Evolutionary conservation across 2,888 invertebrate species (phyloP).

Genomic region (Lasioglossum villosulum): DNA sequence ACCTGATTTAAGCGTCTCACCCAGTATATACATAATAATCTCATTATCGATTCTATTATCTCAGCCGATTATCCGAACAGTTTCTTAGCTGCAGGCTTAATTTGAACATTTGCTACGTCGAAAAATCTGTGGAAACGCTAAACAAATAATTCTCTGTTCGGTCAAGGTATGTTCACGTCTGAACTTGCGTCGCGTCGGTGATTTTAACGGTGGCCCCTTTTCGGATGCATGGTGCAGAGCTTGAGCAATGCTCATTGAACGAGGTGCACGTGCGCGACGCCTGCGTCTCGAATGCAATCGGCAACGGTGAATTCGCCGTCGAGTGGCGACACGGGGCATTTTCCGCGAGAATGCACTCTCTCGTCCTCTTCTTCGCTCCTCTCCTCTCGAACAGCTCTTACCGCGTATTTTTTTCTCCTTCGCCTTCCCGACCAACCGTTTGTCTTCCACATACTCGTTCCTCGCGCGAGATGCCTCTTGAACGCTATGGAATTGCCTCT

Average conservation of each 20-base stretch:
- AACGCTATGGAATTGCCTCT: slow-evolving; percentile 20
- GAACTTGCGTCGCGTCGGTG: neutral
- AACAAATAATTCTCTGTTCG: neutral
- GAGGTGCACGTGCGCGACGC: slow-evolving; percentile 3
- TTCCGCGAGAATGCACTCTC: slow-evolving; percentile 57
- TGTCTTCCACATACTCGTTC: slow-evolving; percentile 26
- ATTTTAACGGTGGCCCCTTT: neutral
- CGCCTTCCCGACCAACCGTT: slow-evolving; percentile 15
- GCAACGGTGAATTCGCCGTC: slow-evolving; percentile 54
- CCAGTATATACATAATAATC: too few relatives aligned
- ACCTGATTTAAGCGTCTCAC: too few relatives aligned
- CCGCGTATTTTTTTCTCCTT: slow-evolving; percentile 35
- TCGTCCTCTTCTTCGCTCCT: slow-evolving; percentile 7
- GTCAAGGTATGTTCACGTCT: neutral
- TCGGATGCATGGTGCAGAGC: neutral
- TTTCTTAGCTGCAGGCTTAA: neutral
- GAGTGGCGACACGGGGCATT: slow-evolving; percentile 49
- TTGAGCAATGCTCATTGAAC: neutral
- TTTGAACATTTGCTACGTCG: neutral
- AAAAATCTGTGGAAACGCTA: neutral
- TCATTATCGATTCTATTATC: too few relatives aligned
- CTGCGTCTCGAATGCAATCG: slow-evolving; percentile 29
- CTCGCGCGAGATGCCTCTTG: slow-evolving; percentile 22
- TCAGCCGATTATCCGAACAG: neutral
- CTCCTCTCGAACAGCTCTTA: slow-evolving; percentile 5